phyloP scores from a whole-genome alignment of 2,888 invertebrate genomes.

The Tachystola acroxantha region DNA sequence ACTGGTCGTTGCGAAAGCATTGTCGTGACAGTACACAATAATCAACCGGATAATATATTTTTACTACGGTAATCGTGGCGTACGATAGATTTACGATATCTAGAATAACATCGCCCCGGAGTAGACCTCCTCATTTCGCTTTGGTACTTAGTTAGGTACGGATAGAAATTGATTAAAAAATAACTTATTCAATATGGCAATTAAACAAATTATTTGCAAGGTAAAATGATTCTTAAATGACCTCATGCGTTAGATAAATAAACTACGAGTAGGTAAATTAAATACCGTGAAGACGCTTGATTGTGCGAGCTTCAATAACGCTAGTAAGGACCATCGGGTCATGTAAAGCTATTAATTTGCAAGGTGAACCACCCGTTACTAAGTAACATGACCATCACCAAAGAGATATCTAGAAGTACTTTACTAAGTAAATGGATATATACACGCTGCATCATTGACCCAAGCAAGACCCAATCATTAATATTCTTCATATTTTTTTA shows the following conservation, averaged over 20 bases:
- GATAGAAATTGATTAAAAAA: too few species aligned
- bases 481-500: too few species aligned
- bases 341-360: conserved; percentile 36
- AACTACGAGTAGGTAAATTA: too few species aligned
- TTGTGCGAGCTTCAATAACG: not conserved
- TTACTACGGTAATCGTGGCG: too few species aligned
- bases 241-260: not conserved
- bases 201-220: not conserved
- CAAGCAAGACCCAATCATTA: not conserved
- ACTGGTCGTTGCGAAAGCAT: conserved; percentile 47
- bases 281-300: not conserved
- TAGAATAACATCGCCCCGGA: too few species aligned
- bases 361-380: conserved; percentile 38
- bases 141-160: too few species aligned
- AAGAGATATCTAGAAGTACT: not conserved
- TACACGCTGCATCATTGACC: conserved; percentile 3
- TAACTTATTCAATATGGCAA: too few species aligned
- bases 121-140: too few species aligned
- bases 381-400: conserved; percentile 4
- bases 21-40: not conserved
- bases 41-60: not conserved
- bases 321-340: conserved; percentile 24
- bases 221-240: not conserved
- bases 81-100: too few species aligned
- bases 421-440: not conserved